Conservation (phyloP, 2,113 vertebrate species). For the Coregonus clupeaformis region DNA sequence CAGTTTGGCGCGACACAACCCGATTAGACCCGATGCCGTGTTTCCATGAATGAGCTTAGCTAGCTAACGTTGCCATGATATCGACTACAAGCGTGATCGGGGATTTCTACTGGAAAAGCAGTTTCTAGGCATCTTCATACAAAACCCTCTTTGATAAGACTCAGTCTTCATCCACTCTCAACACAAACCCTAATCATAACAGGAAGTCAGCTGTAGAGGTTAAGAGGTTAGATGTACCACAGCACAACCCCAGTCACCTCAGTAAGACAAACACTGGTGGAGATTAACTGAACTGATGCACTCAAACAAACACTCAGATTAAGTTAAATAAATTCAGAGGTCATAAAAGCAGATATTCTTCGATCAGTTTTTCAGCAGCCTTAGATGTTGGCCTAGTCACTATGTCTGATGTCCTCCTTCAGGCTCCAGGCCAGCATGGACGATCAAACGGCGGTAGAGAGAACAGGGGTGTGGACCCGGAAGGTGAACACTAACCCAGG, state of each 20-base stretch:
- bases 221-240: not conserved
- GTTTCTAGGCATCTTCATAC: no score
- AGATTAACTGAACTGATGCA: not conserved
- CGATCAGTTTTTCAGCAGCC: not conserved
- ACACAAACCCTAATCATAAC: not conserved
- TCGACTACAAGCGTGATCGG: no score
- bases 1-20: no score
- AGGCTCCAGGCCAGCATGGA: slow-evolving; percentile 40
- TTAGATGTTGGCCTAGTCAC: slow-evolving; percentile 8
- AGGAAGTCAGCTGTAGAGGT: not conserved
- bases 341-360: not conserved
- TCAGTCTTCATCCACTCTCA: not conserved
- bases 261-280: not conserved
- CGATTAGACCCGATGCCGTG: no score
- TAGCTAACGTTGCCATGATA: no score
- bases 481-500: slow-evolving; percentile 7
- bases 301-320: not conserved
- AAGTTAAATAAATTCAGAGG: not conserved
- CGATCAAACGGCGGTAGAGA: slow-evolving; percentile 51
- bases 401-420: slow-evolving; percentile 40
- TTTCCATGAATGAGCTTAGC: no score
- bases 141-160: no score
- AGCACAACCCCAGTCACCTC: no score
- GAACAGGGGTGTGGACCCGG: slow-evolving; percentile 25
- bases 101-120: no score